Percentiles rank a stretch among this genome's conserved stretches.
Evolutionary conservation across 1,140 invertebrate genomes (phyloP).

Genomic region (Saxidomus purpurata): DNA sequence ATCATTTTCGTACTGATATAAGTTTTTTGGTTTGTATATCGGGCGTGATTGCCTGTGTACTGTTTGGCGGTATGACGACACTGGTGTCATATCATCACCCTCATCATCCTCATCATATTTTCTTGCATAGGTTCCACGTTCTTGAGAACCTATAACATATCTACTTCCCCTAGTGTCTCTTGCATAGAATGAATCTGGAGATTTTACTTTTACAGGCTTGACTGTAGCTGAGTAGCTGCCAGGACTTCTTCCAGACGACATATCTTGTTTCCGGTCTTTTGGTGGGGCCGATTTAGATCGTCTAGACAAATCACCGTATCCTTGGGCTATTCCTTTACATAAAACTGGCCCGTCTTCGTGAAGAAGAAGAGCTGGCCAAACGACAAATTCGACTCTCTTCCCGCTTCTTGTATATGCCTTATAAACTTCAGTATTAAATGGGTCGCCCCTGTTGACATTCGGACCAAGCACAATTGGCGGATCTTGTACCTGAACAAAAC

Average conservation of each 20-base stretch:
- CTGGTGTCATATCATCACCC: not conserved
- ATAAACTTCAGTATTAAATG: not conserved
- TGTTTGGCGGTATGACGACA: not conserved
- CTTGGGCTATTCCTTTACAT: constrained; percentile 25
- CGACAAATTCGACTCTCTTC: constrained; percentile 9
- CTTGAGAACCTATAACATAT: not conserved
- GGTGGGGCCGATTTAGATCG: not conserved
- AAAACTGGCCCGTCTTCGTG: not conserved
- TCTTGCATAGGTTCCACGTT: not conserved
- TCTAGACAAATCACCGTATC: not conserved
- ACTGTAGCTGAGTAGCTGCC: not conserved
- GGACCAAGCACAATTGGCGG: constrained; percentile 7
- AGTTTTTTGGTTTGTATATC: not conserved
- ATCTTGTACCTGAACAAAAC: constrained; percentile 19
- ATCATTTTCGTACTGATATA: not conserved
- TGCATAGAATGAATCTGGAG: not conserved
- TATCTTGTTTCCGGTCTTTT: not conserved
- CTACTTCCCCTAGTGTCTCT: not conserved
- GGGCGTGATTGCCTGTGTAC: not conserved
- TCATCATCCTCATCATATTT: too few species aligned
- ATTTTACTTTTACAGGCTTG: not conserved
- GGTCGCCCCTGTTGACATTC: not conserved
- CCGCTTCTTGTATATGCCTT: constrained; percentile 24
- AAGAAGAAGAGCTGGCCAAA: constrained; percentile 38
- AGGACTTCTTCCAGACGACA: not conserved